Evolutionary conservation across 2,113 vertebrate genomes (phyloP), one percentile per base, ranked within the genome.

Genomic region (Glareola pratincola): DNA sequence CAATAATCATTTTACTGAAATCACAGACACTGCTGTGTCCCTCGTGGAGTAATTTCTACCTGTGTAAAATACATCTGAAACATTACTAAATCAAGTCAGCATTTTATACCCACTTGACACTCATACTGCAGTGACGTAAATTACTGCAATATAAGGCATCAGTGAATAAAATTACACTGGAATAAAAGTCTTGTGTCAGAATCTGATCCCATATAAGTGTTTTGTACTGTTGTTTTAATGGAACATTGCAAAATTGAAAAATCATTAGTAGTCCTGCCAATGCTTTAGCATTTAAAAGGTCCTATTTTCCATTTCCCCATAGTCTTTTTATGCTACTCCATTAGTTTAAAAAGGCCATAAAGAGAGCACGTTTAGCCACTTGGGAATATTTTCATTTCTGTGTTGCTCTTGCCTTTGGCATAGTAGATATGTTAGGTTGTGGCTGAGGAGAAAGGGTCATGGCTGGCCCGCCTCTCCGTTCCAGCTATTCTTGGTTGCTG

Each of bases 401-500:
- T 66, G 59, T 90, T 96, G 69, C 88, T 94, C 90, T 93, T 96
- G 95, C 96, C 94, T 94, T 95, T 97, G 74, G 96, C 92, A 83
- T 26, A 59, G 39, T 4, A 59, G 90, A 12, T 88, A 14, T 27
- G 93, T 83, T 93, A 67, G 88, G 85, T 83, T 93, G 90, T 93
- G 92, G 75, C 96, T 95, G 95, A 96, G 92, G 85, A 94, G 96
- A 85, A 90, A 93, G 88, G 95, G 93, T 96, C 90, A 51, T 1
- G 54, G 71, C 90, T 96, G 90, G 81, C 78, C 71, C 1, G 3
- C 75, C 82, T 90, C 69, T 73, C 77, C 50, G 13, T 79, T 92
- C 59, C 72, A 92, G 94, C 93, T 96, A 96, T 97, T 96, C 93
- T 92, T 71, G 95, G 95, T 77, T 96, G 95, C 95, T 96, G 96